Base-by-base conservation (phyloP, 2,888 invertebrate genomes). In the Isoperla grammatica region DNA sequence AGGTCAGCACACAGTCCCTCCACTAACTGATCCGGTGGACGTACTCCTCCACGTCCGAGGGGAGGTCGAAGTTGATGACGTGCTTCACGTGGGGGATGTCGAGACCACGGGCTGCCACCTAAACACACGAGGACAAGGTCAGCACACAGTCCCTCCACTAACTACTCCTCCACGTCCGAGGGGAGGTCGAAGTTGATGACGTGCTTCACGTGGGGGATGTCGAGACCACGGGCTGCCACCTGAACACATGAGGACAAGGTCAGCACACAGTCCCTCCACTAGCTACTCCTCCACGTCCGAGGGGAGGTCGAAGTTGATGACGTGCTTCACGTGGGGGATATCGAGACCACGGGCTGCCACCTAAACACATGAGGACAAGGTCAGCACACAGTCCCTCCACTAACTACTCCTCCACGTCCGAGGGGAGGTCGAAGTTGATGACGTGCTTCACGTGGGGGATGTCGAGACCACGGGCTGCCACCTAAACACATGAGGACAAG, bases 121-220 rank as follows among this genome's bases (percentile, higher is more conserved):
- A 61, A 6, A 61, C n/a, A n/a, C 59, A 37, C 17, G 55, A 57
- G 49, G 20, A 8, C 29, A 29, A 8, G 29, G 8, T 29, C n/a
- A n/a, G n/a, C n/a, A n/a, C n/a, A n/a, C n/a, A n/a, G n/a, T n/a
- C n/a, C n/a, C n/a, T n/a, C n/a, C n/a, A n/a, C n/a, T n/a, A n/a
- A n/a, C n/a, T 99, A 99, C 76, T 99, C 99, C 75, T 99, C 99
- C 68, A 99, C 95, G 76, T 98, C 97, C 49, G 91, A 92, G 53
- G 99, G 99, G 72, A 99, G 80, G 79, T 99, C 99, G 79, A 96
- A 99, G 79, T 99, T 99, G 70, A 99, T 97, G 67, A 99, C 99
- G 79, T 99, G 98, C 72, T 94, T 95, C 65, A 99, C 98, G 77
- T 98, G 96, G 1, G 98, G 97, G 75, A 99, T 99, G 78, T 99